Base-by-base conservation (phyloP, 2,113 vertebrate species). In the Etia nguti region DNA sequence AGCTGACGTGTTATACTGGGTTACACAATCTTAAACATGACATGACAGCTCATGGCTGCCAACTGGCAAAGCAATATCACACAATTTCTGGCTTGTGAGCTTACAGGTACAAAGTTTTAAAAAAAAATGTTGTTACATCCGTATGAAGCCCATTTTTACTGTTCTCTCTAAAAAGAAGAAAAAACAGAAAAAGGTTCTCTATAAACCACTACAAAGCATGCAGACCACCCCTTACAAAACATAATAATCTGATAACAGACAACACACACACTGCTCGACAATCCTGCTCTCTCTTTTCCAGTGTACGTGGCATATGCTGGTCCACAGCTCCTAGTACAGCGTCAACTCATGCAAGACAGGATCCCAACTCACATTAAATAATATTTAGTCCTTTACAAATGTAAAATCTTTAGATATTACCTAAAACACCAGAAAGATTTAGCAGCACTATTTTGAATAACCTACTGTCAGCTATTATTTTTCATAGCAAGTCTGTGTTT, bases 191-290 rank as follows among this genome's bases (percentile, higher is more conserved):
- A 68, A 5, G 1, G 36, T 13, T 26, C 8, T 46, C 36, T 7
- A 73, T 46, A 73, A 73, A 73, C 0, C 13, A 73, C 22, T 41
- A 70, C 13, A 26, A 0, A 26, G 0, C 65, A 46, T 1, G 10
- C 38, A 0, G 38, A 46, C 8, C 12, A 70, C 12, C 36, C 12
- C 38, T 22, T 70, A 13, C 68, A 46, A 43, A 73, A 16, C 65
- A 26, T 22, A 73, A 26, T 18, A 26, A 73, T 3, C 8, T 11
- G n/a, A 73, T 18, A 26, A 16, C 15, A 1, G 1, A 68, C 41
- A 29, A 18, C 22, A 48, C 68, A 75, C 41, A 46, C 26, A 41
- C 68, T 46, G 22, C 22, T 7, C 6, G 2, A 36, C 31, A 36
- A 20, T 36, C 38, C 38, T 43, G 8, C 65, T 43, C n/a, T 24